Percentiles rank a stretch among this genome's conserved stretches.
Conservation (phyloP, 2,113 vertebrate genomes). For the Heptranchias perlo region DNA sequence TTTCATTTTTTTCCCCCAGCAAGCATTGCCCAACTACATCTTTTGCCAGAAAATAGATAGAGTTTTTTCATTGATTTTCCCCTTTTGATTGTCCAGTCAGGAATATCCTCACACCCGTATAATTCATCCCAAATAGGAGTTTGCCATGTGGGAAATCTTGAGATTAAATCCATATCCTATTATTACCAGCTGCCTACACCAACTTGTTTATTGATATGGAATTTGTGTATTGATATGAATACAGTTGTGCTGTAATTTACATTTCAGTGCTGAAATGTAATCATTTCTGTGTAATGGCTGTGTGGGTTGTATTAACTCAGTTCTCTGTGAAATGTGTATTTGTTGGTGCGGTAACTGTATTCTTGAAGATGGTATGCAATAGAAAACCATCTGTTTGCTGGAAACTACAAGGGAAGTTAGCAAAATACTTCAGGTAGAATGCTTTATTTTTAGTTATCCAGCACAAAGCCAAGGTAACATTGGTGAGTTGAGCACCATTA, state of each 20-base stretch:
- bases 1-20: too few species aligned
- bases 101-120: background rate
- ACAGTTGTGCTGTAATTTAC: background rate
- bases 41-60: too few species aligned
- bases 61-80: too few species aligned
- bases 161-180: background rate
- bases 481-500: background rate
- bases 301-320: too few species aligned
- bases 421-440: background rate
- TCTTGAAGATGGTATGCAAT: background rate
- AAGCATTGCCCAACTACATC: too few species aligned
- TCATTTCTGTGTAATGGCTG: too few species aligned
- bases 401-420: too few species aligned
- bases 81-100: too few species aligned
- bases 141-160: background rate
- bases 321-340: background rate
- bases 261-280: background rate
- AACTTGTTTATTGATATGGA: background rate
- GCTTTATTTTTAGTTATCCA: background rate
- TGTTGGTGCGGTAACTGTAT: background rate
- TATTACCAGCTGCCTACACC: background rate
- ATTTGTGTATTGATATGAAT: background rate
- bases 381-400: background rate
- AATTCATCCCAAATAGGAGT: background rate
- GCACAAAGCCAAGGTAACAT: background rate